Base-by-base conservation (phyloP, 2,797 vertebrate genomes). In the Clarias platycephalus region DNA sequence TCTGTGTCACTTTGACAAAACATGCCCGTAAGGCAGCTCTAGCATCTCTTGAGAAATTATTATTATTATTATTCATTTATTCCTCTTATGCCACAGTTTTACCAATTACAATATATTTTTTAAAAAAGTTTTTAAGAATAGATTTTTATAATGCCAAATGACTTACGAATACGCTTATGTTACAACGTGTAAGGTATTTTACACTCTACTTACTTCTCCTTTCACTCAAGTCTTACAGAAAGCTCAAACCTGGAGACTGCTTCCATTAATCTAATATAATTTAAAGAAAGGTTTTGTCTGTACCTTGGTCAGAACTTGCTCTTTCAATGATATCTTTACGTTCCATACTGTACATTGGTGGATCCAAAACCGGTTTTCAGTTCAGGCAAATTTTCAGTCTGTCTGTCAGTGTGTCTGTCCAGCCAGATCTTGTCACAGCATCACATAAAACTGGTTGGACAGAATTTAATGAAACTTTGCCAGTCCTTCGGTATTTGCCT, bases 21-120 rank as follows among this genome's bases (percentile, higher is more conserved):
- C 5, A 24, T 66, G 37, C 60, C 78, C 7, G 2, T n/a, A 63
- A 26, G 74, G 34, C 40, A 57, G 53, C 26, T 75, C 31, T 31
- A 8, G 9, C 49, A 34, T 76, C 74, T 22, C 18, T 31, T 8
- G 2, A 74, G 3, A 75, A 8, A 74, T 71, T 18, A 24, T 26
- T 64, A 64, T 63, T n/a, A 64, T 66, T 37, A 37, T 71, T 49
- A 71, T 77, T 58, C 12, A 77, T 77, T 77, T 60, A 77, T 77
- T 60, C 75, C 75, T 53, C 3, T 74, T 28, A 53, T 74, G 28
- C 24, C n/a, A 53, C 44, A 8, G n/a, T 28, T 53, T 15, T 8
- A 28, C 28, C n/a, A 28, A 8, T 26, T 18, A 5, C 24, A 72
- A 3, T 26, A 53, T 10, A n/a, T 28, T n/a, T 53, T 53, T 26